Base-by-base conservation (phyloP, 2,888 invertebrate genomes). In the Ephialtes manifestator region DNA sequence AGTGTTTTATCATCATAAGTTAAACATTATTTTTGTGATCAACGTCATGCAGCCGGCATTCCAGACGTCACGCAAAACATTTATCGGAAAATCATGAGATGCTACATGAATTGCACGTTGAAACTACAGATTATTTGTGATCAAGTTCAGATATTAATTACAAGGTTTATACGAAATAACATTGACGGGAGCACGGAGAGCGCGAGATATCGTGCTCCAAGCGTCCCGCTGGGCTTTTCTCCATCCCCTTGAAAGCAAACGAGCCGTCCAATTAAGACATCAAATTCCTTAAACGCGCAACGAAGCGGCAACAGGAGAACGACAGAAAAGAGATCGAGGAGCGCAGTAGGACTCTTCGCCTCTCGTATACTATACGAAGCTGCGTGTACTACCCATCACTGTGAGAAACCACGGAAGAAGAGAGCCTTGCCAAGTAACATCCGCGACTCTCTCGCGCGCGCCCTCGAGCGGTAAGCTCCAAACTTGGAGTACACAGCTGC, bases 191-290 rank as follows among this genome's bases (percentile, higher is more conserved):
- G 39, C 20, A 31, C 35, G 48, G 28, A 24, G 10, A 58, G n/a
- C 46, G 20, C 24, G 55, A 63, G 58, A 51, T 31, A 74, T 71
- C 53, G 71, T 46, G 65, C 28, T 13, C 58, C 28, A 3, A 24
- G 24, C 28, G 28, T 58, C 58, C 58, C 58, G 58, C 58, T 58
- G 58, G 11, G 58, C 58, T 65, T 18, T 67, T 71, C 74, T 84
- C 82, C 79, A 70, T 70, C 60, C 67, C 71, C 71, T 72, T 82
- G 55, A 82, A 77, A 82, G 79, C 67, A 88, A 91, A 89, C 89
- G 87, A 86, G 89, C 82, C 87, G 85, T 87, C 92, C 92, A 93
- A 93, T 94, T 92, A 93, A 94, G 93, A 93, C 92, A 91, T 93
- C 93, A 92, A 90, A 89, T 89, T 89, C 90, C 90, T 91, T 90